These are phyloP conservation scores for Cercopithecus petaurista DNA, from an alignment of 2,797 vertebrate species.

Conservation along the genomic window DNA sequence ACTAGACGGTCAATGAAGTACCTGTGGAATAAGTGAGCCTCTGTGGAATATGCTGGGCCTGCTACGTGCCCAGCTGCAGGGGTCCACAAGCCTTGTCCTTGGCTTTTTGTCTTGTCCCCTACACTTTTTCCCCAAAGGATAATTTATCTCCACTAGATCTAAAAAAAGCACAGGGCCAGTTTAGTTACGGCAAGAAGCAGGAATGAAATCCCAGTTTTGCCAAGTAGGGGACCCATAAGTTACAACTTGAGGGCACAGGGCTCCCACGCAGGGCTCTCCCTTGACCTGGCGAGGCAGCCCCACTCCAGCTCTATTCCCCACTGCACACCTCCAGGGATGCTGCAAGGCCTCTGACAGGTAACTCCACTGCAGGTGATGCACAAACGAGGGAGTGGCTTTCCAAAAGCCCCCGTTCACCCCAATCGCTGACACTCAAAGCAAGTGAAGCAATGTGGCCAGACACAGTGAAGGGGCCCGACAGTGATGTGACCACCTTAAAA, in stretches of 20 bases:
- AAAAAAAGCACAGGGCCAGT: not conserved
- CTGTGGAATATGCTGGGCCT: not conserved
- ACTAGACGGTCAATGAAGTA: accelerated
- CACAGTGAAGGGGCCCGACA: not conserved
- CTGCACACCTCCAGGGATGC: not conserved
- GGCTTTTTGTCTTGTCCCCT: too few species aligned
- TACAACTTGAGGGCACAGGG: not conserved
- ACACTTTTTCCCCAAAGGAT: not conserved
- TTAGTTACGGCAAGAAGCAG: not conserved
- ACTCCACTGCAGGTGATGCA: accelerated
- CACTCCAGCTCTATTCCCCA: accelerated
- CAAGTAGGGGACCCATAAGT: accelerated
- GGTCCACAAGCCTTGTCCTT: not conserved
- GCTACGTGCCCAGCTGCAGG: too few species aligned
- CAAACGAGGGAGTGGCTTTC: not conserved
- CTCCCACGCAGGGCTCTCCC: not conserved
- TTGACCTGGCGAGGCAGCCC: accelerated
- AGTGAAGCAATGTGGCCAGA: not conserved
- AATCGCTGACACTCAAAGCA: not conserved
- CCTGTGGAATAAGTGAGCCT: not conserved
- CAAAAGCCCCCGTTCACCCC: not conserved
- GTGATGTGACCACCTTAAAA: not conserved
- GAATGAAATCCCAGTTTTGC: not conserved
- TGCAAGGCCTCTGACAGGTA: not conserved
- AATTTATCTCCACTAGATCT: not conserved